Evolutionary conservation across 2,113 vertebrate genomes (phyloP), one percentile per base, ranked within the genome.

Genomic region (Trinectes maculatus): DNA sequence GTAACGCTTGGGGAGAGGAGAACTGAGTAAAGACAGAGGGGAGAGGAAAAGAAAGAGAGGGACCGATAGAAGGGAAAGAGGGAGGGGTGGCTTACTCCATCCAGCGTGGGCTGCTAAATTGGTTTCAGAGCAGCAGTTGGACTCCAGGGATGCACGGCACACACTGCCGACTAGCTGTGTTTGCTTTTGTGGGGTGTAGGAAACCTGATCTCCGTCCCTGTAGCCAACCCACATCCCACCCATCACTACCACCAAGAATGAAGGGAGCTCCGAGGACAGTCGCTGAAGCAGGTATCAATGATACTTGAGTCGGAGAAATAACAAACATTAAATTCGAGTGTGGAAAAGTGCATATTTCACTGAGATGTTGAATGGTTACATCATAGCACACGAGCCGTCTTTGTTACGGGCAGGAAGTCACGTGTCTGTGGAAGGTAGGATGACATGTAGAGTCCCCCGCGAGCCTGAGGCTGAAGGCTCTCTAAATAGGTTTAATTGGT

Each of bases 91-190:
- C 92, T 94, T 87, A 92, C 92, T 94, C 89, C 91, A 92, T 92
- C 92, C 91, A 90, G 91, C 89, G 84, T 87, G 86, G 90, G 90
- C 92, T 90, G 91, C 91, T 93, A 94, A 94, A 94, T 94, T 92
- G 88, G 91, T 93, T 94, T 94, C 92, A 93, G 93, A 93, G 89
- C 93, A 91, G 92, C 54, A 91, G 92, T 93, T 91, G 93, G 89
- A 90, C 92, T 92, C 93, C 85, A 79, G 91, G 90, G 84, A 92
- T 83, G 59, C 89, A 60, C 79, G 79, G 83, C 85, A 82, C 85
- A 89, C 84, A 87, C 75, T 85, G 84, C 74, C 69, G 83, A 84
- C 85, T 79, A 75, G 86, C 86, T 85, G 74, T 87, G 88, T 91
- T 91, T 91, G 86, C 88, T 89, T 91, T 91, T 89, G 84, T 76